These are phyloP conservation scores for Anoplolepis gracilipes DNA, from an alignment of 1,140 invertebrate species.

Conservation along the genomic window DNA sequence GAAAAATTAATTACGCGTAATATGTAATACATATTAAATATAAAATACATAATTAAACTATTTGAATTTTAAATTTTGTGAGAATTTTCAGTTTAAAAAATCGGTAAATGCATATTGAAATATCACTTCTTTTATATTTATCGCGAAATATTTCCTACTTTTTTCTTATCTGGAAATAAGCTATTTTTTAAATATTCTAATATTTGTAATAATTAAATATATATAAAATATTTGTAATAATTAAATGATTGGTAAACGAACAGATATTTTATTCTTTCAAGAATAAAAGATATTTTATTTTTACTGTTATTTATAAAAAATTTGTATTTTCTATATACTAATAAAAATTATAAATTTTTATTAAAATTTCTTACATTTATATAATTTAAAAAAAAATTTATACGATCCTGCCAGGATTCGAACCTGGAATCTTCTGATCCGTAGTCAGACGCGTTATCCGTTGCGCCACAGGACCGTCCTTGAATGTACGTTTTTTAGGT, in stretches of 20 bases:
- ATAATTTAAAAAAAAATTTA: constrained; percentile 14
- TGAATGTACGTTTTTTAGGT: not conserved
- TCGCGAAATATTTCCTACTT: not conserved
- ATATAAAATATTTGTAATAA: not conserved
- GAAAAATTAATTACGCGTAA: not conserved
- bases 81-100: not conserved
- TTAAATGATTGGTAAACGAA: not conserved
- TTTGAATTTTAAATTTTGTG: not conserved
- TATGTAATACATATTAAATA: not conserved
- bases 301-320: not conserved
- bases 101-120: not conserved
- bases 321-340: not conserved
- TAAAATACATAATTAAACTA: not conserved
- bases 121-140: not conserved
- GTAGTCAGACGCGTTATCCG: constrained; percentile 97
- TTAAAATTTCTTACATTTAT: not conserved
- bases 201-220: not conserved
- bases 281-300: not conserved
- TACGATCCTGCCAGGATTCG: constrained; percentile 94
- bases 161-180: not conserved
- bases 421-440: constrained; percentile 97
- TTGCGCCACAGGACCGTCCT: constrained; percentile 93
- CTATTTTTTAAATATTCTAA: not conserved
- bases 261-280: too few relatives aligned
- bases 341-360: not conserved